phyloP scores from a whole-genome alignment of 2,888 invertebrate genomes.

The Drosophila planitibia region DNA sequence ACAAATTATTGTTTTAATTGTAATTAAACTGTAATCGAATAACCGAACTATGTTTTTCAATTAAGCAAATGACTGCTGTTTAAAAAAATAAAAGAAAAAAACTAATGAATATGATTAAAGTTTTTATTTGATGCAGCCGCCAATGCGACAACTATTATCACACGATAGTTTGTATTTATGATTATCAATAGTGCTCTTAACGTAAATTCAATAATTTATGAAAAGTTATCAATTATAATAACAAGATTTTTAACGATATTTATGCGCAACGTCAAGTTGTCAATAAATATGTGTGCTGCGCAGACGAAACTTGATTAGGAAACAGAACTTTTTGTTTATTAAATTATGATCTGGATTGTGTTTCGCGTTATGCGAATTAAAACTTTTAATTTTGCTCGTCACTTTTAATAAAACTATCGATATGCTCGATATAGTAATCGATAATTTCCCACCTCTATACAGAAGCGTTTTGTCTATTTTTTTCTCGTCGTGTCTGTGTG shows the following conservation, averaged over 20 bases:
- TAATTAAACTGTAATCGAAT: not conserved
- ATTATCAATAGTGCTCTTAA: conserved; percentile 4
- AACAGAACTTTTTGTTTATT: not conserved
- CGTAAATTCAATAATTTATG: not conserved
- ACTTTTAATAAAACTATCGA: conserved; percentile 17
- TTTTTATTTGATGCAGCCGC: conserved; percentile 55
- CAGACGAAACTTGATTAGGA: not conserved
- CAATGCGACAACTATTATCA: conserved; percentile 24
- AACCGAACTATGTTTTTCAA: not conserved
- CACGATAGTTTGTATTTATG: not conserved
- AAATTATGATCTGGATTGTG: not conserved
- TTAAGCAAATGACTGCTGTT: not conserved
- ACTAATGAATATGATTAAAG: not conserved
- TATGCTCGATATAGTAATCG: conserved; percentile 10
- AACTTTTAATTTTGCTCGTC: not conserved
- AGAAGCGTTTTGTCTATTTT: conserved; percentile 63
- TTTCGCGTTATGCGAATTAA: not conserved
- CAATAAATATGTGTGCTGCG: not conserved
- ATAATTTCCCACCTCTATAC: conserved; percentile 38
- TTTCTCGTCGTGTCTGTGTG: conserved; percentile 78
- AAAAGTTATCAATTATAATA: not conserved
- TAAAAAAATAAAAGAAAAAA: not conserved
- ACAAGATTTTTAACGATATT: not conserved
- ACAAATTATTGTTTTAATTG: not conserved
- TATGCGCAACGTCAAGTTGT: not conserved